Base-by-base conservation (phyloP, 1,140 invertebrate genomes). In the Ips nitidus region DNA sequence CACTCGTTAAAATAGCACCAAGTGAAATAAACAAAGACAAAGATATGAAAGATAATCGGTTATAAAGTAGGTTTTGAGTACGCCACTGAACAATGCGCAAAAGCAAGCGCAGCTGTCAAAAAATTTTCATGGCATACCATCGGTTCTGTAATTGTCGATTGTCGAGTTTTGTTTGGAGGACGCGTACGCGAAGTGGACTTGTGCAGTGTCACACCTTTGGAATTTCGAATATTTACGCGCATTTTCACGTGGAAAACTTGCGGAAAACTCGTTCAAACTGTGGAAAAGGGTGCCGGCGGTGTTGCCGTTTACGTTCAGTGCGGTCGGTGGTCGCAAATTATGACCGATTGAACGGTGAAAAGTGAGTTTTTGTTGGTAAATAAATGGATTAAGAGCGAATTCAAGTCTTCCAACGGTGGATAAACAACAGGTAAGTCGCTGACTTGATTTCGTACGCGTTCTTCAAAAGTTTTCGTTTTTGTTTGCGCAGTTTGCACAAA, bases 351-450 rank as follows among this genome's bases (percentile, higher is more conserved):
- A 39, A 8, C 6, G 36, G 6, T 6, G 41, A 52, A 41, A 66
- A 63, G 43, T 64, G 62, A 43, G 60, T 53, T 66, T 43, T 64
- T 62, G 57, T 69, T 50, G 5, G 69, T 63, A 71, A 69, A 67
- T 69, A 69, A 71, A 71, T 71, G 70, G 69, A 68, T 69, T 71
- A 66, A 62, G 69, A 63, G 70, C 72, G 70, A 71, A 61, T 56
- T 39, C 52, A 56, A 52, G 64, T 58, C 66, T 73, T 70, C 3
- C 61, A 71, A 60, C 63, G 53, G 37, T 69, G 66, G 56, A 67
- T 53, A 71, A 65, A 74, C 72, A 74, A 74, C 69, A 74, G 72
- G 72, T 73, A 71, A 70, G 40, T 41, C 22, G 22, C 22, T 22
- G 45, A 43, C 64, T 66, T 67, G 8, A 56, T 56, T 41, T 57